A percentile compares a stretch with the other conserved stretches of the same genome.
phyloP scores from a whole-genome alignment of 1,140 invertebrate genomes.

The Cephus cinctus region DNA sequence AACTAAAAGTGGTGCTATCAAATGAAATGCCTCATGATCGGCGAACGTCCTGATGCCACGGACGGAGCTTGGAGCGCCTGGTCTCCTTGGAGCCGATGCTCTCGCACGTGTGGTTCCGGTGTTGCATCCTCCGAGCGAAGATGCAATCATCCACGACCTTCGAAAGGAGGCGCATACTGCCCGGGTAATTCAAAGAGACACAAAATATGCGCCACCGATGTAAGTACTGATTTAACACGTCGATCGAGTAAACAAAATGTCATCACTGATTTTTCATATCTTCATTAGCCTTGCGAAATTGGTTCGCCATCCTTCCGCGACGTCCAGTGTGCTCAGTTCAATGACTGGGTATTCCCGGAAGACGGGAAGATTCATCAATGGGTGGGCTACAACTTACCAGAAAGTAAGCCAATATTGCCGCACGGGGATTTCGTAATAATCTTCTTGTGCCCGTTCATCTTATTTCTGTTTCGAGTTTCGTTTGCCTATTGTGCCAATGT shows the following conservation, averaged over 20 bases:
- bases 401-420: constrained; percentile 37
- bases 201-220: constrained; percentile 60
- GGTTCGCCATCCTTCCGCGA: constrained; percentile 38
- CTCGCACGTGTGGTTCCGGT: constrained; percentile 61
- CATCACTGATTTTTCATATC: too few relatives aligned
- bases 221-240: too few relatives aligned
- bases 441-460: too few relatives aligned
- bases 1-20: constrained; percentile 66
- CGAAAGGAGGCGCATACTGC: constrained; percentile 61
- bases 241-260: too few relatives aligned
- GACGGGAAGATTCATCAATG: constrained; percentile 41
- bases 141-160: constrained; percentile 52
- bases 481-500: too few relatives aligned
- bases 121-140: constrained; percentile 45
- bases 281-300: constrained; percentile 35
- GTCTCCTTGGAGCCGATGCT: constrained; percentile 60
- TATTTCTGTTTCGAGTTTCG: too few relatives aligned
- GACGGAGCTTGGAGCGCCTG: constrained; percentile 61
- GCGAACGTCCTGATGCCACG: constrained; percentile 56
- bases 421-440: neutral
- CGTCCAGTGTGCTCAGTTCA: constrained; percentile 41
- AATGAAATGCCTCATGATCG: constrained; percentile 60
- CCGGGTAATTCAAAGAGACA: constrained; percentile 43
- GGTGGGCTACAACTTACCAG: constrained; percentile 36
- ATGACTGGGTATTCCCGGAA: constrained; percentile 44